Evolutionary conservation across 1,140 invertebrate genomes (phyloP), one percentile per base, ranked within the genome.

Genomic region (Achroia grisella): DNA sequence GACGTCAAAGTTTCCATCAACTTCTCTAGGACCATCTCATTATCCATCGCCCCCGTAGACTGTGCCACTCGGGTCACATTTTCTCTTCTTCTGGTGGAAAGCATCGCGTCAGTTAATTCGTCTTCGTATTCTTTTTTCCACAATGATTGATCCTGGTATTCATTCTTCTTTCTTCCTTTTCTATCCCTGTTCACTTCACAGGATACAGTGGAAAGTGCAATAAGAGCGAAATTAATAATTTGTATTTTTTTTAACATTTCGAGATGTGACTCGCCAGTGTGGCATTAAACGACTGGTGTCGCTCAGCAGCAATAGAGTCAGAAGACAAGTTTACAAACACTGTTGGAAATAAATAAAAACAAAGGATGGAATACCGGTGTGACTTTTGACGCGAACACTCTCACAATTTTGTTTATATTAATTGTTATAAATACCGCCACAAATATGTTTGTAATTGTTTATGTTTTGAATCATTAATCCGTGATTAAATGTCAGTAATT

Each of bases 91-190:
- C 54, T 71, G 1, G 65, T 48, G 1, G 56, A 45, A 8, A 78
- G 48, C 56, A 80, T 73, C 1, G 77, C 72, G 13, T 80, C 70
- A 8, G 51, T 78, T 12, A 81, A 51, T 57, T 84, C 76, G 4
- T 62, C 56, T 42, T 84, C 77, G 34, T 78, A 81, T 34, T 76
- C 77, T 9, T 77, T 64, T 51, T 78, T 81, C 77, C 80, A 84
- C 9, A 78, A 46, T 1, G 62, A 49, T 41, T 75, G 74, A 14
- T 74, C 69, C 6, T 39, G 30, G 28, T 52, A 54, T 9, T 59
- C 58, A 36, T 65, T 70, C 39, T 64, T 69, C 5, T 48, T 54
- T 50, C 60, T 69, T 23, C 27, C 50, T 35, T 61, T 48, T 39
- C 57, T 68, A 0, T 59, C 50, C 39, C 49, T 39, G 27, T 33